Base-by-base conservation (phyloP, 2,888 invertebrate species). In the Pachycephus smyrnensis region DNA sequence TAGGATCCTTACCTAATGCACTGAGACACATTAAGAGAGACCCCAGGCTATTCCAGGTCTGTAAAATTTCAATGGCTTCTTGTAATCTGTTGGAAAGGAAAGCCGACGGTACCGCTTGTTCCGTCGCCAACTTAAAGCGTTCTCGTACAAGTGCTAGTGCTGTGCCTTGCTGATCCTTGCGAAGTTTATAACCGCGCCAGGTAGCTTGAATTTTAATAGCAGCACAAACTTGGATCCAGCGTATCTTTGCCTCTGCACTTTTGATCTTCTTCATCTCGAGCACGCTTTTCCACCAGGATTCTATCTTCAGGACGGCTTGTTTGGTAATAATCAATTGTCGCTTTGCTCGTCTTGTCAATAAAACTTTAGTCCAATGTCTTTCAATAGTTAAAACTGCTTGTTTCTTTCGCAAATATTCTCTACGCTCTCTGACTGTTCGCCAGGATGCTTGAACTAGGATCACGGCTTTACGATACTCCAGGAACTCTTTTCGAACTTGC, bases 161-260 rank as follows among this genome's bases (percentile, higher is more conserved):
- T 77, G 85, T 82, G 6, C 84, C 79, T 40, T 85, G 82, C 79
- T 89, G 82, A 12, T 73, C 74, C 80, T 84, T 85, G 35, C 93
- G 88, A 33, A 88, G 82, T 69, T 77, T 85, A 81, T 90, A 89
- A 12, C 93, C 93, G 84, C 90, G 90, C 93, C 93, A 93, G n/a
- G 73, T n/a, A 32, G 92, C 93, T 93, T 96, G 96, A 85, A 96
- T 95, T 86, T 93, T 93, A 3, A 92, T 92, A 15, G 94, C 95
- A 6, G 95, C 95, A 9, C 15, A 1, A 15, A 23, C 6, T 55
- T 55, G 15, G 1, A 23, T 2, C 55, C 55, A 55, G 23, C 23
- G 87, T 87, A 85, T 82, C 73, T 31, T 69, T 77, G 76, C 86
- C 15, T 37, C 37, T 11, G 77, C 73, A 85, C 73, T 86, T 73